Conservation (phyloP, 2,888 invertebrate genomes). For the Petrolisthes manimaculis region DNA sequence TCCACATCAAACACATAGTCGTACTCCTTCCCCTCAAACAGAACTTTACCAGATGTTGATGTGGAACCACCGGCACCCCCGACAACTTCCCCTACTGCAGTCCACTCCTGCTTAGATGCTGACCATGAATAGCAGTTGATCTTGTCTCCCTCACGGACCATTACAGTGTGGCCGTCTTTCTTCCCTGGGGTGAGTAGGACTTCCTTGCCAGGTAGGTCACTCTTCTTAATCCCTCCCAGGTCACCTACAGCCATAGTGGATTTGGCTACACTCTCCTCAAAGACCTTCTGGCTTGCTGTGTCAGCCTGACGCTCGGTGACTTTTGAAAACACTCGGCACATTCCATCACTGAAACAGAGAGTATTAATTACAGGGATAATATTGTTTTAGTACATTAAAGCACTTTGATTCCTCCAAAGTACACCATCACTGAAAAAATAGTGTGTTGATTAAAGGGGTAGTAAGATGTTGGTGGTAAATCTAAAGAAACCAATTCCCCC, state of each 20-base stretch:
- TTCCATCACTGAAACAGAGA: constrained; percentile 80
- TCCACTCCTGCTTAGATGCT: constrained; percentile 78
- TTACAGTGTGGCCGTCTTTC: constrained; percentile 84
- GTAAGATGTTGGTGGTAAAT: neutral
- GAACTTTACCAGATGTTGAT: constrained; percentile 79
- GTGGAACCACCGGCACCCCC: constrained; percentile 81
- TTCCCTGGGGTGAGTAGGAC: constrained; percentile 68
- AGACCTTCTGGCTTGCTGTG: constrained; percentile 75
- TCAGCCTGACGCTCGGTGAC: constrained; percentile 80
- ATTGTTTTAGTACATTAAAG: neutral
- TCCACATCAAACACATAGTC: constrained; percentile 97
- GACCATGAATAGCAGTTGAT: constrained; percentile 81
- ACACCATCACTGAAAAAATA: neutral
- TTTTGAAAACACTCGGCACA: constrained; percentile 86
- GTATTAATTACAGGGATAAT: neutral
- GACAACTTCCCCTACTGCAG: constrained; percentile 89
- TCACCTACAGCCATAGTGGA: constrained; percentile 74
- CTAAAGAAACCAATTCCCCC: neutral
- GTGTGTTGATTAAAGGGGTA: neutral
- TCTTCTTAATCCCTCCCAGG: constrained; percentile 87
- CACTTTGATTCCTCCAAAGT: no score
- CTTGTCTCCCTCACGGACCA: constrained; percentile 80
- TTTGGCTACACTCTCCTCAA: constrained; percentile 80
- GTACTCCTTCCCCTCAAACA: constrained; percentile 90
- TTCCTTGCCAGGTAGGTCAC: constrained; percentile 87